phyloP scores from a whole-genome alignment of 2,888 invertebrate genomes.

The Beris chalybata region DNA sequence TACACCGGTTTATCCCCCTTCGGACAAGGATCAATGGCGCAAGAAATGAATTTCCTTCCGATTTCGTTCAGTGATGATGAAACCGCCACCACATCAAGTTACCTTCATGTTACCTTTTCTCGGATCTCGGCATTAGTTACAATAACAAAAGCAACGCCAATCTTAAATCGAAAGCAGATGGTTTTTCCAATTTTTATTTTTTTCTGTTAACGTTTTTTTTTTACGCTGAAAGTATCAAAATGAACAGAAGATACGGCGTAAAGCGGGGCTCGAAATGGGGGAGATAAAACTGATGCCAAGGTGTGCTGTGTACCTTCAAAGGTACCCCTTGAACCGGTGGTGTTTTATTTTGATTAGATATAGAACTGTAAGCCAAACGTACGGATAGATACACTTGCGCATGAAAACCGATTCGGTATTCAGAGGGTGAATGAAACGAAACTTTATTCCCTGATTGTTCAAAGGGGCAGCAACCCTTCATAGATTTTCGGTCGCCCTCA shows the following conservation, averaged over 20 bases:
- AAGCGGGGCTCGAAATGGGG: neutral
- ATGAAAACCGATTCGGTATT: neutral
- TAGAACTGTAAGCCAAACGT: neutral
- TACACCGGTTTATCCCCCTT: constrained; percentile 8
- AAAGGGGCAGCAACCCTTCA: constrained; percentile 20
- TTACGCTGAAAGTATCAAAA: too few relatives aligned
- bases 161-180: constrained; percentile 12
- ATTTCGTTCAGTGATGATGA: constrained; percentile 27
- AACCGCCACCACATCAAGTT: constrained; percentile 21
- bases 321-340: neutral
- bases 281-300: constrained; percentile 16
- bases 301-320: constrained; percentile 4
- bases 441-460: constrained; percentile 3
- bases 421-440: neutral
- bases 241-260: too few relatives aligned
- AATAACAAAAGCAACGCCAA: neutral
- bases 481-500: neutral
- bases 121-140: neutral
- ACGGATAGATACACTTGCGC: constrained; percentile 8
- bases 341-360: neutral
- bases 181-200: constrained; percentile 14
- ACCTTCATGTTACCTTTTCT: constrained; percentile 4
- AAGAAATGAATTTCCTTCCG: constrained; percentile 40
- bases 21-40: constrained; percentile 35
- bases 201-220: too few relatives aligned